A percentile compares a stretch with the other conserved stretches of the same genome.
These are phyloP conservation scores for Pithys albifrons DNA, from an alignment of 2,113 vertebrate genomes.

Conservation along the genomic window DNA sequence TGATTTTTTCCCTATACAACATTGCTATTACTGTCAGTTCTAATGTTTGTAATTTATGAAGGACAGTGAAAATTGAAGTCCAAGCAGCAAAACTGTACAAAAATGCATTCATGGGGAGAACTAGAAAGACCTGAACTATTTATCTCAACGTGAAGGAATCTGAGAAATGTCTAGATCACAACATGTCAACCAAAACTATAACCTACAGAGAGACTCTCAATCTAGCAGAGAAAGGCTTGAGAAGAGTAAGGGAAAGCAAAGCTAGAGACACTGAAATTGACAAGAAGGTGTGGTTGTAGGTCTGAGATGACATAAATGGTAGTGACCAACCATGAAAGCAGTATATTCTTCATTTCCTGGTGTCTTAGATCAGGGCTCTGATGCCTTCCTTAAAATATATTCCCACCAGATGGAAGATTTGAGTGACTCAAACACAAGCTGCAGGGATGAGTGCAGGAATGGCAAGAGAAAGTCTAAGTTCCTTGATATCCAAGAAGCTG, in stretches of 20 bases:
- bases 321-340: background rate
- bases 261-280: background rate
- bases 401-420: background rate
- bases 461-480: background rate
- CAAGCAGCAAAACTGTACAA: background rate
- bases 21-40: background rate
- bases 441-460: background rate
- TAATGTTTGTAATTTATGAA: background rate
- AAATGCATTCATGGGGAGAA: background rate
- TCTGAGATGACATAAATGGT: background rate
- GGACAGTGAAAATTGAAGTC: background rate
- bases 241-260: background rate
- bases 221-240: background rate
- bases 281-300: background rate
- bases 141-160: background rate
- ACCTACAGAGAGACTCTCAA: background rate
- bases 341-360: background rate
- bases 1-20: background rate
- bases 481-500: background rate
- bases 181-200: background rate
- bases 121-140: background rate
- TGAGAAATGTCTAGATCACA: background rate
- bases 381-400: background rate
- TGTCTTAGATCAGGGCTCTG: background rate
- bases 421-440: background rate